These are phyloP conservation scores for Eubasilissa regina DNA, from an alignment of 1,140 invertebrate species.

Conservation along the genomic window DNA sequence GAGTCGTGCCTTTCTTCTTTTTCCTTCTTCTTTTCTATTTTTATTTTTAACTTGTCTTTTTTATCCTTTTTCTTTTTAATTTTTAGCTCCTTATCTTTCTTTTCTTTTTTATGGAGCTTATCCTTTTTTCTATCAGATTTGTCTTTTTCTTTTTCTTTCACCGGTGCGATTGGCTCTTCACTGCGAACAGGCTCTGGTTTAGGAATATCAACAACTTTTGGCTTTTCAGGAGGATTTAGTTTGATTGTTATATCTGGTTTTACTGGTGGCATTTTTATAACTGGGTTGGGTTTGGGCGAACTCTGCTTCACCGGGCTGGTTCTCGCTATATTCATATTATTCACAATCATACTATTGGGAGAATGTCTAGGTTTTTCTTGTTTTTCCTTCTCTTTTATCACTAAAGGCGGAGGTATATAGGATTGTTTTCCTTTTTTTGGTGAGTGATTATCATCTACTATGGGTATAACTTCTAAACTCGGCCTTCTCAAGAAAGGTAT, in stretches of 20 bases:
- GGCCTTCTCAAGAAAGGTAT: slow-evolving; percentile 66
- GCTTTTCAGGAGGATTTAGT: slow-evolving; percentile 69
- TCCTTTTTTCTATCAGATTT: slow-evolving; percentile 76
- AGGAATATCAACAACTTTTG: slow-evolving; percentile 58
- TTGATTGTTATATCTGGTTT: slow-evolving; percentile 71
- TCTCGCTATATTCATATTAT: slow-evolving; percentile 63
- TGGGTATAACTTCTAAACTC: slow-evolving; percentile 71
- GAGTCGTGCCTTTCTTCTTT: slow-evolving; percentile 74
- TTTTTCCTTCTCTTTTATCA: slow-evolving; percentile 66
- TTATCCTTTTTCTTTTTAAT: slow-evolving; percentile 86
- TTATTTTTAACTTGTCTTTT: slow-evolving; percentile 77
- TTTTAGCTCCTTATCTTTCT: slow-evolving; percentile 79
- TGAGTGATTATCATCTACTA: slow-evolving; percentile 68
- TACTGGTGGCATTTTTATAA: slow-evolving; percentile 68
- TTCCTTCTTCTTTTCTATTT: slow-evolving; percentile 75
- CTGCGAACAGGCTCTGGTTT: slow-evolving; percentile 60
- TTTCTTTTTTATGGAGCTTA: slow-evolving; percentile 81
- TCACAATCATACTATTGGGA: slow-evolving; percentile 71
- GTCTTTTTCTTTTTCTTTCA: slow-evolving; percentile 70
- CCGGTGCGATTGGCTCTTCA: slow-evolving; percentile 57
- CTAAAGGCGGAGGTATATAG: slow-evolving; percentile 58
- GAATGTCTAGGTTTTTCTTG: slow-evolving; percentile 70
- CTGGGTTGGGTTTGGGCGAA: slow-evolving; percentile 67
- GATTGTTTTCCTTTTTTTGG: slow-evolving; percentile 67
- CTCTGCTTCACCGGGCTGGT: slow-evolving; percentile 47